Evolutionary conservation across 2,113 vertebrate species (phyloP), one percentile per base, ranked within the genome.

Genomic region (Mastomys coucha): DNA sequence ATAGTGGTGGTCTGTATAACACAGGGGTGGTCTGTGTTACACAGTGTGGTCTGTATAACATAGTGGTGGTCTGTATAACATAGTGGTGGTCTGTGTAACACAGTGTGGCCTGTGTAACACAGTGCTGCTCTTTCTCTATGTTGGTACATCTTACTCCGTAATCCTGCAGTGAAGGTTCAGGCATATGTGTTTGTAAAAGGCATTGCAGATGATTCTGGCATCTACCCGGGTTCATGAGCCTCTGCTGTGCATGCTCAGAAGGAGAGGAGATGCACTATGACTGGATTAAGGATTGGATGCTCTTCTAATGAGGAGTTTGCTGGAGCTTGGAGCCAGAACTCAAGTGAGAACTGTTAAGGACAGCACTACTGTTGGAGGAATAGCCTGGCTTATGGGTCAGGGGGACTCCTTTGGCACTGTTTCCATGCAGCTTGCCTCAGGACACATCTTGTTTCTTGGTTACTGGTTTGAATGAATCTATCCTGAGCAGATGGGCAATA

Each of bases 401-500:
- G 84, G 91, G n/a, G 51, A 84, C 70, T 87, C 92, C 14, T 1
- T 49, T 80, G 81, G 73, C 26, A 31, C 73, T 24, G 33, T 51
- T 70, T 87, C 78, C 89, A 63, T 91, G 87, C 45, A 45, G 76
- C 19, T 5, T 77, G 76, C 33, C 72, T 60, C 58, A 58, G 76
- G 69, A 96, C 45, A 16, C 39, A 72, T 87, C 72, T 53, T 95
- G 86, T 87, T 94, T 95, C 90, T 95, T 91, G 91, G 42, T 88
- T 95, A 88, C 63, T 89, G 81, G 91, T 96, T 92, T 97, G 87
- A 97, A 56, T 93, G 93, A 95, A 91, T 80, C 70, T 78, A 89
- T 96, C 56, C 91, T 89, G 89, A 75, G 88, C 97, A 98, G 95
- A 98, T 97, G 96, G 97, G 87, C 75, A 88, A 70, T 94, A 88